Evolutionary conservation across 2,797 vertebrate species (phyloP), one percentile per base, ranked within the genome.

Genomic region (Enteromius treurensis): DNA sequence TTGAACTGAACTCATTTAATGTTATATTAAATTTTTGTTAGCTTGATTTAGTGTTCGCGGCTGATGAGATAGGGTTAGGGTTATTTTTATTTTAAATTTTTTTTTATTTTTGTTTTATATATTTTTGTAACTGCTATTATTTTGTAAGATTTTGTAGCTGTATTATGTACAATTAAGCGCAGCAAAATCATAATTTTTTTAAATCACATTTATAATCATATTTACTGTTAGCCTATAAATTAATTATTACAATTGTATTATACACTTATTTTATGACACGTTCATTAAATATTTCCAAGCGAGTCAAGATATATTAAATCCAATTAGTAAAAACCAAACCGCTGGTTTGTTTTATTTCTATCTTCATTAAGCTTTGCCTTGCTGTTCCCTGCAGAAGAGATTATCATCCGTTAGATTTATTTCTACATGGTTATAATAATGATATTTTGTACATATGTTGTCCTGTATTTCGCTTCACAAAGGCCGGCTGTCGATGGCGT

Each of bases 401-500:
- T 17, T 37, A 8, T 37, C 17, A 11, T 1, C 19, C 10, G 19
- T n/a, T 13, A 0, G n/a, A 0, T 21, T 19, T 37, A 8, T 68
- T n/a, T 40, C 65, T n/a, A 11, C 34, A 65, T 62, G 0, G 4
- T 4, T 26, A 26, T 26, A 60, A 60, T 23, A 4, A 14, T 62
- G 13, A 14, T 29, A 2, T 62, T 29, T 62, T 19, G 7, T 32
- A 10, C 3, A 9, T 37, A 19, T 65, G 19, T 23, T 23, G 19
- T 68, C 4, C 11, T n/a, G 13, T 34, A 8, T 21, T 34, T 2
- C 10, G 42, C 26, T 51, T 45, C 45, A 85, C 40, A 85, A 76
- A 58, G 21, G 34, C 68, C 49, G 74, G 74, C 70, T 86, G 64
- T 81, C 79, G 79, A 15, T 82, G 76, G 77, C 37, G 67, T 62